Base-by-base conservation (phyloP, 2,797 vertebrate genomes). In the Babyrousa celebensis region DNA sequence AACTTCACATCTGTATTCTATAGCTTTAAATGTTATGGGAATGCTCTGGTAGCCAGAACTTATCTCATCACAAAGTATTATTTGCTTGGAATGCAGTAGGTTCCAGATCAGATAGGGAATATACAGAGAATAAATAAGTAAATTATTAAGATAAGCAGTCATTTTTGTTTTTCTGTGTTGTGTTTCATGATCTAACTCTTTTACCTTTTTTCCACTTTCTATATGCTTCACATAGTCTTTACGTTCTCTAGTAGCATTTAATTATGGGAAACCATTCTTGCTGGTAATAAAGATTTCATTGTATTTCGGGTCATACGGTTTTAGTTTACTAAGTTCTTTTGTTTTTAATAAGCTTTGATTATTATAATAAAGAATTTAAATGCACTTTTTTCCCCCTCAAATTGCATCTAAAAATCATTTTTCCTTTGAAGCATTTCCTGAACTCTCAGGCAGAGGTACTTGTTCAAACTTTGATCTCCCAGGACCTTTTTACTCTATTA, bases 311-410 rank as follows among this genome's bases (percentile, higher is more conserved):
- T 91, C 21, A 68, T 32, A 65, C 60, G 25, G 79, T 77, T 12
- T 40, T 94, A 71, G 29, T 54, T 89, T 6, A 62, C 11, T 82
- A 77, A 84, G 12, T 32, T 60, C 70, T 71, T 75, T 67, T 86
- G 32, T 36, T 92, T 86, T 48, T 67, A 89, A 68, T 78, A 52
- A 70, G 1, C n/a, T 89, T 96, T 82, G 79, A 25, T 77, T 56
- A 96, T 79, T 65, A 79, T 62, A 83, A 56, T 52, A 80, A 93
- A 92, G 12, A 0, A 84, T 54, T 86, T 89, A 85, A 74, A 56
- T 85, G 14, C 14, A 11, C 32, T 72, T 36, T 60, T 94, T 88
- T 67, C 12, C 32, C 86, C 15, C 43, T 89, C 58, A 79, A 82
- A 15, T 74, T 92, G 20, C 1, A 86, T 14, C 29, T 79, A 70